These are phyloP conservation scores for Acrossocheilus wenchowensis DNA, from an alignment of 2,797 vertebrate species.

Conservation along the genomic window DNA sequence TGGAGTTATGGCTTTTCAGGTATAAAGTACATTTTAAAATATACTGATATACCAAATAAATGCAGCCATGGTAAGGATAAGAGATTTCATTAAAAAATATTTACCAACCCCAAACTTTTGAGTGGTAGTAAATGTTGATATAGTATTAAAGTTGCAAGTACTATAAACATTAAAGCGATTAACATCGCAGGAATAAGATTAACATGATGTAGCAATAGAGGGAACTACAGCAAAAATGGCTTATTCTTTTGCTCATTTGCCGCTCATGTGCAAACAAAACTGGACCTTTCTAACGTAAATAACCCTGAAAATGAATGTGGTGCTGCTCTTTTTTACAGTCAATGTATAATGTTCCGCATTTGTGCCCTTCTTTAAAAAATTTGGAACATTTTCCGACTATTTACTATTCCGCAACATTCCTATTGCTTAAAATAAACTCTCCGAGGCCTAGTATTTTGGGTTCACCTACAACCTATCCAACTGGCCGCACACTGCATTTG, in stretches of 20 bases:
- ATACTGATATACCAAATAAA: too few relatives aligned
- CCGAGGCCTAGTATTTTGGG: background rate
- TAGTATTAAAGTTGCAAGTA: background rate
- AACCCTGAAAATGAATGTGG: background rate
- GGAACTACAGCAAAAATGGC: background rate
- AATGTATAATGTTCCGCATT: background rate
- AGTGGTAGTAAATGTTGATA: background rate
- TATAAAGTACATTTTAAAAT: too few relatives aligned
- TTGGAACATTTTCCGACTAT: background rate
- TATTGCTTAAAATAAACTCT: background rate
- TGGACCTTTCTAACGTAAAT: background rate
- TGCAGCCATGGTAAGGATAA: background rate
- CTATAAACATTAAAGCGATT: background rate
- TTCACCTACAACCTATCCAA: background rate
- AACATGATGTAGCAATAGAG: background rate
- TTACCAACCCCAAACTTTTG: background rate
- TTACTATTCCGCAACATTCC: background rate
- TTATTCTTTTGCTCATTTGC: background rate
- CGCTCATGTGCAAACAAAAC: background rate
- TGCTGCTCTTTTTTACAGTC: background rate
- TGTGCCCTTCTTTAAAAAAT: background rate
- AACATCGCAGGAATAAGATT: background rate
- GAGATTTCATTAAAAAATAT: background rate
- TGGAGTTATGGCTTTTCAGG: background rate
- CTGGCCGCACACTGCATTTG: background rate